A percentile compares a stretch with the other conserved stretches of the same genome.
These are phyloP conservation scores for Pseudachorutes palmiensis DNA, from an alignment of 1,140 invertebrate species.

Conservation along the genomic window DNA sequence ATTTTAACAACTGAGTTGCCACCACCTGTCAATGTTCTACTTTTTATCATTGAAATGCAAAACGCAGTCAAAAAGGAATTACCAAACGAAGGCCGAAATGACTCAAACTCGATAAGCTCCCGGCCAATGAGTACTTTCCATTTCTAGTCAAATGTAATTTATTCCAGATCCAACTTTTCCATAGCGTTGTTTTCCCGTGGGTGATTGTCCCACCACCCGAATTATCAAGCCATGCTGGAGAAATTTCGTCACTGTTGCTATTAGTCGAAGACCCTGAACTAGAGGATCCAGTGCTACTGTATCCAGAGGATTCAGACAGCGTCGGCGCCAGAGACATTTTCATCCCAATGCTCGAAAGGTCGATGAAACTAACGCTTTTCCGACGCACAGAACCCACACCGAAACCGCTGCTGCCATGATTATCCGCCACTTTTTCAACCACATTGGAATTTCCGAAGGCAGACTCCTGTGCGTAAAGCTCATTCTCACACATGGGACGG, in stretches of 20 bases:
- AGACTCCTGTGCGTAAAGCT: slow-evolving; percentile 18
- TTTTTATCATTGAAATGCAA: not conserved
- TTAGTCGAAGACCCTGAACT: slow-evolving; percentile 11
- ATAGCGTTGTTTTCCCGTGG: slow-evolving; percentile 31
- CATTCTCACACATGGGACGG: slow-evolving; percentile 30
- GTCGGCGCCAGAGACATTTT: slow-evolving; percentile 24
- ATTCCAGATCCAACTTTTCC: slow-evolving; percentile 36
- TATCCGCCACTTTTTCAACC: not conserved
- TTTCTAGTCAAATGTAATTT: slow-evolving; percentile 36
- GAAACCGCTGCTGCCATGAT: slow-evolving; percentile 3
- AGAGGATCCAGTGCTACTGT: slow-evolving; percentile 11
- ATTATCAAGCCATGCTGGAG: slow-evolving; percentile 3
- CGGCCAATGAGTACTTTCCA: slow-evolving; percentile 37
- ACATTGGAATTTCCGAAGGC: slow-evolving; percentile 5
- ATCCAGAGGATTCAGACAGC: slow-evolving; percentile 21
- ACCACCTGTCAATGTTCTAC: not conserved
- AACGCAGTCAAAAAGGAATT: slow-evolving; percentile 8
- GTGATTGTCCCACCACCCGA: not conserved
- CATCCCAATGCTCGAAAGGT: slow-evolving; percentile 25
- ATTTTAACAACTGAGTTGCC: too few relatives aligned
- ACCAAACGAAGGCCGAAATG: slow-evolving; percentile 36
- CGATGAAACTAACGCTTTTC: slow-evolving; percentile 37
- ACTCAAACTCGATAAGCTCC: slow-evolving; percentile 23
- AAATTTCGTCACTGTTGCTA: slow-evolving; percentile 2
- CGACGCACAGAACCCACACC: slow-evolving; percentile 16